Base-by-base conservation (phyloP, 1,140 invertebrate genomes). In the Riptortus pedestris region DNA sequence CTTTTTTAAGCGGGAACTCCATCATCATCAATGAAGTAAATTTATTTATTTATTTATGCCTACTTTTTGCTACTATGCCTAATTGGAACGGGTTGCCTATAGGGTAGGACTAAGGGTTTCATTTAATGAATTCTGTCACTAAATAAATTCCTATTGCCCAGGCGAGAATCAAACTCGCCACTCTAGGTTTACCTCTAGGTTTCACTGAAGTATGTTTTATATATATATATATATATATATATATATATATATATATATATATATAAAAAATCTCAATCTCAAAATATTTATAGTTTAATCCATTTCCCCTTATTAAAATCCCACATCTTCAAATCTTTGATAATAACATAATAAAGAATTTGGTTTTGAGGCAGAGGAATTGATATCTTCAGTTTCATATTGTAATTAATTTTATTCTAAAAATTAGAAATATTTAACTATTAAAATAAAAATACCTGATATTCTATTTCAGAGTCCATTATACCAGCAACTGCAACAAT, bases 401-500 rank as follows among this genome's bases (percentile, higher is more conserved):
- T 9, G 33, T 38, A 9, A 9, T 16, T 9, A 38, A 9, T 38
- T 38, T 38, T 38, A 38, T 38, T 38, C 33, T 9, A 38, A 38
- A 38, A 5, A 38, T 38, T 5, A 9, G 5, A 9, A 9, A 5
- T 38, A 5, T 38, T 16, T 38, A 38, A 38, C 16, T 16, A 9
- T 38, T 9, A 9, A 38, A n/a, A 18, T 20, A 47, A 47, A 47
- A 62, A 64, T 73, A 87, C 85, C 78, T 88, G 83, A 74, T 86
- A 89, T 72, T 91, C 86, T 52, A 79, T 71, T 65, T 92, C 88
- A 52, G 76, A 79, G 67, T 83, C 80, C 71, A 92, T 84, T 26
- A 85, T 80, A 0, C 90, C 90, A 63, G 79, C 76, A 57, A 92
- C 83, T 63, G 84, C 84, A 4, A 92, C 87, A 65, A 93, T 81